A percentile compares a stretch with the other conserved stretches of the same genome.
Evolutionary conservation across 2,797 vertebrate species (phyloP).

Genomic region (Alcedo atthis): DNA sequence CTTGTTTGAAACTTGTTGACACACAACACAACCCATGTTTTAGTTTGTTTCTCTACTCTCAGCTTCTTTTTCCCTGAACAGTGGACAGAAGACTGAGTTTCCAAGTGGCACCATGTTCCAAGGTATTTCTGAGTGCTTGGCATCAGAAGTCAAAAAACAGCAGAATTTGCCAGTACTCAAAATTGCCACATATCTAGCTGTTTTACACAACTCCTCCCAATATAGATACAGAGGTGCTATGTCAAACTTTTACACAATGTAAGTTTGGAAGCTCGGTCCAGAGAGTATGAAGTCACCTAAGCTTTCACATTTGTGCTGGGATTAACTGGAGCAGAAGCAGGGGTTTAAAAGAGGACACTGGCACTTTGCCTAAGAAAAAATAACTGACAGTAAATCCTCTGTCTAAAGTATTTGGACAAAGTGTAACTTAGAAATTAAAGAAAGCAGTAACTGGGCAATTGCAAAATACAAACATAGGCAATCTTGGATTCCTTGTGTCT

Average conservation of each 20-base stretch:
- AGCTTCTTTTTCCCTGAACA: not conserved
- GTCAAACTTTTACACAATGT: not conserved
- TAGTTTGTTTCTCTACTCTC: not conserved
- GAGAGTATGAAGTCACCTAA: not conserved
- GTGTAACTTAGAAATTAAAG: not conserved
- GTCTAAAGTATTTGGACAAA: constrained; percentile 22
- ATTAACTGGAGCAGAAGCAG: constrained; percentile 20
- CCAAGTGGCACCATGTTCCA: not conserved
- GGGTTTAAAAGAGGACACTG: constrained; percentile 38
- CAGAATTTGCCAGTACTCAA: not conserved
- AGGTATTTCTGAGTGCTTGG: constrained; percentile 5
- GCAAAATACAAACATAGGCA: constrained; percentile 29
- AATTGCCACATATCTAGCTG: not conserved
- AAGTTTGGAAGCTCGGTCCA: not conserved
- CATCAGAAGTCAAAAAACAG: not conserved
- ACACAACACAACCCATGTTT: not conserved
- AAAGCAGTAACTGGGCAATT: constrained; percentile 7
- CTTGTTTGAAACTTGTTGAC: not conserved
- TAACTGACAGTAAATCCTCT: constrained; percentile 14
- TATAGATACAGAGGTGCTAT: constrained; percentile 25
- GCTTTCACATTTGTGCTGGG: constrained; percentile 22
- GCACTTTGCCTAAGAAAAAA: constrained; percentile 5
- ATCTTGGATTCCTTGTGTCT: not conserved
- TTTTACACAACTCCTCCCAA: not conserved
- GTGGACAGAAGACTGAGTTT: not conserved